phyloP scores from a whole-genome alignment of 1,140 invertebrate genomes.

The Drosophila sp. region DNA sequence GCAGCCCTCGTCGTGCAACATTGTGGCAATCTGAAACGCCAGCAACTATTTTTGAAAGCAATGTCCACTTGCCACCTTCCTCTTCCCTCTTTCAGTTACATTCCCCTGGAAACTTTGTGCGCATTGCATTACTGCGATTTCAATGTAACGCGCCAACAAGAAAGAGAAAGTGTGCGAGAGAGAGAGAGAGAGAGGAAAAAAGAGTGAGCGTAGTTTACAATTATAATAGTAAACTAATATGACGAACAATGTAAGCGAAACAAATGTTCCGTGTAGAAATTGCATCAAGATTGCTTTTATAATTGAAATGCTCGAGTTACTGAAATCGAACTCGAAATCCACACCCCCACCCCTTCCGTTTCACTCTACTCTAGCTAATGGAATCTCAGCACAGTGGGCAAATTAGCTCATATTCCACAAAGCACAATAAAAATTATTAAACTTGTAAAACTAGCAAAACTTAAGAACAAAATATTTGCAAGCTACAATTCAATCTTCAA shows the following conservation, averaged over 20 bases:
- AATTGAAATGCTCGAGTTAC: slow-evolving; percentile 78
- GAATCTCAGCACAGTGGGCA: too few relatives aligned
- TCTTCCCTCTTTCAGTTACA: not conserved
- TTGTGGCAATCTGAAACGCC: slow-evolving; percentile 64
- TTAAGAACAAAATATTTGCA: too few relatives aligned
- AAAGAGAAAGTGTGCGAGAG: not conserved
- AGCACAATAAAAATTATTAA: too few relatives aligned
- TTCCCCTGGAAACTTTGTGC: slow-evolving; percentile 2
- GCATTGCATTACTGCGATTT: slow-evolving; percentile 37
- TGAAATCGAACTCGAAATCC: not conserved
- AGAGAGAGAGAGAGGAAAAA: not conserved
- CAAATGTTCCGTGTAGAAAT: slow-evolving; percentile 12
- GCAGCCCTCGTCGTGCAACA: slow-evolving; percentile 49
- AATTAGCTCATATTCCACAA: too few relatives aligned
- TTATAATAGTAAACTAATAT: slow-evolving; percentile 65
- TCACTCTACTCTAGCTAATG: not conserved
- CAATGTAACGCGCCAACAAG: slow-evolving; percentile 15
- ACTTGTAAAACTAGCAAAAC: too few relatives aligned
- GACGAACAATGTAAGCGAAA: slow-evolving; percentile 56
- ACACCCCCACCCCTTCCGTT: not conserved
- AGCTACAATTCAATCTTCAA: too few relatives aligned
- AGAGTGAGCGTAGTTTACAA: slow-evolving; percentile 1
- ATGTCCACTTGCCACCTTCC: not conserved
- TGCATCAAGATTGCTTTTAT: slow-evolving; percentile 66
- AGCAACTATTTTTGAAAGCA: slow-evolving; percentile 29